Conservation (phyloP, 2,888 invertebrate species). For the Rotaria macrura region DNA sequence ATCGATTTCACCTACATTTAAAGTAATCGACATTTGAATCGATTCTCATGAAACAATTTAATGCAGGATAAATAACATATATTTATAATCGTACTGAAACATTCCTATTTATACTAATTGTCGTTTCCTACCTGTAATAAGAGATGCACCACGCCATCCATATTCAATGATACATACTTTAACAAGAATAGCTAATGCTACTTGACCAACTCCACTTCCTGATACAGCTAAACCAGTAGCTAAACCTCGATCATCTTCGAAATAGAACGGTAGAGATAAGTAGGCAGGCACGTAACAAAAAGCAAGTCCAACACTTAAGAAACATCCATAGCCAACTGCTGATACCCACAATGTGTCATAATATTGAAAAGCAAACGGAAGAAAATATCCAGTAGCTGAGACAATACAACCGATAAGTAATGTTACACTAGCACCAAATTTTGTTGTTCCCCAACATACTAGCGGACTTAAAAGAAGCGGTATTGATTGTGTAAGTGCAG, state of each 20-base stretch:
- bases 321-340: background rate
- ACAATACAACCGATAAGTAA: constrained; percentile 16
- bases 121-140: background rate
- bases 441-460: constrained; percentile 27
- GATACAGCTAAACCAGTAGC: constrained; percentile 32
- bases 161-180: constrained; percentile 23
- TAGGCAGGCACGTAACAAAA: constrained; percentile 31
- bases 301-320: constrained; percentile 26
- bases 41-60: no score
- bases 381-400: background rate
- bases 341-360: constrained; percentile 23
- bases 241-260: constrained; percentile 24
- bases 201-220: constrained; percentile 31
- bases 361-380: constrained; percentile 16
- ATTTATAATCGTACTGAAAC: no score
- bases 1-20: no score
- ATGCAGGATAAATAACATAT: background rate
- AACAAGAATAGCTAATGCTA: constrained; percentile 21
- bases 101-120: background rate
- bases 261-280: constrained; percentile 26
- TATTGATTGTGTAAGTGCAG: constrained; percentile 27
- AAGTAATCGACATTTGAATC: background rate
- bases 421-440: constrained; percentile 22
- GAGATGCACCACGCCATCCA: constrained; percentile 25
- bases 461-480: constrained; percentile 26